phyloP scores from a whole-genome alignment of 1,140 invertebrate species.

The Eueides isabella region DNA sequence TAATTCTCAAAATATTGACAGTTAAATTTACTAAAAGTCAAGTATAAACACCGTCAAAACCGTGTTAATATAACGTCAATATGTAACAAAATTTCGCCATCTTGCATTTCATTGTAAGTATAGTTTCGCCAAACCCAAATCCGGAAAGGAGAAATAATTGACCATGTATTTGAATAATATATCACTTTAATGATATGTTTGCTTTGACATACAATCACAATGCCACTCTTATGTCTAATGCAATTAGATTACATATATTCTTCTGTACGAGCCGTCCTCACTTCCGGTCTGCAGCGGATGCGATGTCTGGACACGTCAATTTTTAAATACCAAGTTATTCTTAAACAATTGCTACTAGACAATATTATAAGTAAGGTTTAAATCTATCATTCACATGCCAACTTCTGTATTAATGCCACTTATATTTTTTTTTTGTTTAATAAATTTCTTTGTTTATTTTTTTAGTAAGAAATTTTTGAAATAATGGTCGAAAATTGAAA shows the following conservation, averaged over 20 bases:
- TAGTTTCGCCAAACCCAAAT: conserved; percentile 12
- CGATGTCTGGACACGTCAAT: neutral
- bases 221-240: conserved; percentile 52
- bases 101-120: conserved; percentile 17
- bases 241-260: conserved; percentile 23
- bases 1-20: too few species aligned
- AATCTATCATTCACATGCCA: conserved; percentile 24
- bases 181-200: conserved; percentile 75
- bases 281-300: neutral
- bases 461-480: neutral
- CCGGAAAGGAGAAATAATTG: conserved; percentile 37
- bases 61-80: too few species aligned
- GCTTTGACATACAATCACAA: conserved; percentile 70
- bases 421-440: neutral
- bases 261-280: neutral
- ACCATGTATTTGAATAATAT: conserved; percentile 43
- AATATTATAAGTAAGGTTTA: conserved; percentile 8
- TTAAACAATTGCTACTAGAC: conserved; percentile 7
- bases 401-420: neutral
- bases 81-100: too few species aligned
- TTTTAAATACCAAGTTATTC: neutral
- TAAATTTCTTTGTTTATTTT: neutral
- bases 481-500: neutral
- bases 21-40: too few species aligned
- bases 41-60: too few species aligned